A percentile compares a stretch with the other conserved stretches of the same genome.
These are phyloP conservation scores for Hystrix brachyura DNA, from an alignment of 2,113 vertebrate species.

Conservation along the genomic window DNA sequence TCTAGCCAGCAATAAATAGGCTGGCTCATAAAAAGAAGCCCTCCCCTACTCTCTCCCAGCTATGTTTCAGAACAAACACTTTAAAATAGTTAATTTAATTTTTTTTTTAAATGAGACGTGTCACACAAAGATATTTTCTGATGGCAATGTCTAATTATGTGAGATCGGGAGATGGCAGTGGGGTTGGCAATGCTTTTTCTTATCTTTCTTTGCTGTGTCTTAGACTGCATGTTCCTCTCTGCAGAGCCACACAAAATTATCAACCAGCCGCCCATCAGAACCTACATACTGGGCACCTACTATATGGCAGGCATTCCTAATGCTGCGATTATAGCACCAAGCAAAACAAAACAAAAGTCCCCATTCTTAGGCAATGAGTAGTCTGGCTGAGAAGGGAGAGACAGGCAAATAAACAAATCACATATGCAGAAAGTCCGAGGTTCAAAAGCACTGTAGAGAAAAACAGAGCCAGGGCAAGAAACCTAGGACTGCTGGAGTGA, in stretches of 20 bases:
- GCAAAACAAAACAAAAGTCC: not conserved
- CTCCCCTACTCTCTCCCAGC: not conserved
- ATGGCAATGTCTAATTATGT: not conserved
- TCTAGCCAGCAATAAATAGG: not conserved
- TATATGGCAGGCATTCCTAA: not conserved
- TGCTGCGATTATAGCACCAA: not conserved
- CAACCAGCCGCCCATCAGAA: not conserved
- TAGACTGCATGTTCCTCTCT: not conserved
- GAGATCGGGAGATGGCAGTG: not conserved
- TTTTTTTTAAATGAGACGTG: not conserved
- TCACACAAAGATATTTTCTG: slow-evolving; percentile 31
- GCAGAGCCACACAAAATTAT: not conserved
- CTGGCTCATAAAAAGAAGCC: not conserved
- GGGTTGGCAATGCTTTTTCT: not conserved
- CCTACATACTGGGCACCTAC: not conserved
- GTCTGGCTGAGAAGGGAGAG: not conserved
- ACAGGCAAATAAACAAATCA: not conserved
- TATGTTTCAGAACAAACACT: slow-evolving; percentile 64
- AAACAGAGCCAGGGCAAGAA: not conserved
- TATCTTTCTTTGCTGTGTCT: not conserved
- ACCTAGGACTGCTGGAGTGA: not conserved
- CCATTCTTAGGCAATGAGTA: not conserved
- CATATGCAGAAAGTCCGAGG: not conserved
- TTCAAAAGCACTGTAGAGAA: not conserved
- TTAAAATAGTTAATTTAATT: slow-evolving; percentile 53